These are phyloP conservation scores for Conus betulinus DNA, from an alignment of 1,140 invertebrate genomes.

Conservation along the genomic window DNA sequence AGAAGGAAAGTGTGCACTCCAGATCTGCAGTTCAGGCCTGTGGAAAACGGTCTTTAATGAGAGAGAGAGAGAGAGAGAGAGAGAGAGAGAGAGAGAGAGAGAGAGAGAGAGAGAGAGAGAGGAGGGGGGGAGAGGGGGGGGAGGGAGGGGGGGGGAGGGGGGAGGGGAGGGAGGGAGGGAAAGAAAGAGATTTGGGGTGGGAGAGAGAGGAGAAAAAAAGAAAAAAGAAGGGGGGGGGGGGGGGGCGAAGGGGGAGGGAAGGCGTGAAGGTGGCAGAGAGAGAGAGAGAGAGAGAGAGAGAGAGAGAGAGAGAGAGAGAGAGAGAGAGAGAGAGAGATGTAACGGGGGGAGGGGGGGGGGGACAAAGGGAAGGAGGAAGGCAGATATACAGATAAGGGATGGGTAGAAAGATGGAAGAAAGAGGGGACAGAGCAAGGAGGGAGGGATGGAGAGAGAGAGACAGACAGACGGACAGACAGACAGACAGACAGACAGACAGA, in stretches of 20 bases:
- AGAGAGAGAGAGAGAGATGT: too few species aligned
- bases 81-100: conserved; percentile 2
- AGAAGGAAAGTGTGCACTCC: too few species aligned
- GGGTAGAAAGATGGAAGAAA: too few species aligned
- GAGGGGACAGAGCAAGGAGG: too few species aligned
- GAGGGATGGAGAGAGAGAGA: too few species aligned
- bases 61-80: conserved; percentile 23
- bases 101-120: neutral
- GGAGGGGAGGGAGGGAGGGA: neutral
- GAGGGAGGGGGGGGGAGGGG: neutral
- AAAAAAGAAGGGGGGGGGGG: neutral
- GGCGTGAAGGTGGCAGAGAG: neutral
- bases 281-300: conserved; percentile 30
- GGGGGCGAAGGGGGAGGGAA: neutral
- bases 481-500: too few species aligned
- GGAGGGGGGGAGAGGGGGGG: neutral
- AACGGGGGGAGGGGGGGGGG: too few species aligned
- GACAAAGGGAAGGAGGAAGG: too few species aligned
- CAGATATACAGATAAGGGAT: too few species aligned
- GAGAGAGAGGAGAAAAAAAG: conserved; percentile 4
- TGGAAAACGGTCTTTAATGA: too few species aligned
- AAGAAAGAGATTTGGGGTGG: neutral
- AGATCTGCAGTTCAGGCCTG: too few species aligned
- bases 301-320: conserved; percentile 14
- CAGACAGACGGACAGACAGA: too few species aligned